Evolutionary conservation across 2,888 invertebrate genomes (phyloP).

Genomic region (Helobdella robusta): DNA sequence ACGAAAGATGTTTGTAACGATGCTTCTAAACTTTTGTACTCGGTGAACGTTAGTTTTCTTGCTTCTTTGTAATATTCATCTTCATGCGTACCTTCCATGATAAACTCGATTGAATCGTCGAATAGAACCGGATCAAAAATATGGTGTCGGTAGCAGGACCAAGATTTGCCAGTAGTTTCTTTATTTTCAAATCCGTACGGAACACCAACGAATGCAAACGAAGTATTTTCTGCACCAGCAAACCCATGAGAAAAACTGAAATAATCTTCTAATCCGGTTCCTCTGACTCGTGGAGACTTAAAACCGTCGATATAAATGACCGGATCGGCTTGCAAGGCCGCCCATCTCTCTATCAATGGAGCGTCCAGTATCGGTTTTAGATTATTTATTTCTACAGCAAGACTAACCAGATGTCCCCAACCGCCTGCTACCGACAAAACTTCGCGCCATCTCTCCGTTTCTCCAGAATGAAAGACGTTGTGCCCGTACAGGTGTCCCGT

Average conservation of each 20-base stretch:
- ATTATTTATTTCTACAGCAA: conserved; percentile 34
- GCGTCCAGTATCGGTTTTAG: conserved; percentile 30
- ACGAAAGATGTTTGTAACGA: conserved; percentile 25
- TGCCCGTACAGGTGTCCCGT: conserved; percentile 33
- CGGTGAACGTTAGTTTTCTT: conserved; percentile 21
- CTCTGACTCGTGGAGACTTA: conserved; percentile 30
- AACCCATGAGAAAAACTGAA: conserved; percentile 38
- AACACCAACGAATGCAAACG: conserved; percentile 34
- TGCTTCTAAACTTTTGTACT: too few species aligned
- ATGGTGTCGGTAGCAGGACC: conserved; percentile 36
- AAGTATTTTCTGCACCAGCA: conserved; percentile 34
- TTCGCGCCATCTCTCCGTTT: conserved; percentile 29
- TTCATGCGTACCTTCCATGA: conserved; percentile 33
- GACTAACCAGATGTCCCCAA: conserved; percentile 35
- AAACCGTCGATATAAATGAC: conserved; percentile 32
- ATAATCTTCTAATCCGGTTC: conserved; percentile 37
- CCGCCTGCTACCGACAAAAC: conserved; percentile 27
- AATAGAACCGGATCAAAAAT: conserved; percentile 36
- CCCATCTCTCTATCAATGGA: conserved; percentile 32
- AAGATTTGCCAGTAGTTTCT: conserved; percentile 31
- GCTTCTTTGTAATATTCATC: conserved; percentile 14
- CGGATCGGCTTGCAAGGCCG: conserved; percentile 34
- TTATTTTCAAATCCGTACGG: conserved; percentile 30
- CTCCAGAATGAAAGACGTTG: conserved; percentile 29
- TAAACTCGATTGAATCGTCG: conserved; percentile 30